Conservation (phyloP, 2,888 invertebrate genomes). For the Melikaiella ostensackeni region DNA sequence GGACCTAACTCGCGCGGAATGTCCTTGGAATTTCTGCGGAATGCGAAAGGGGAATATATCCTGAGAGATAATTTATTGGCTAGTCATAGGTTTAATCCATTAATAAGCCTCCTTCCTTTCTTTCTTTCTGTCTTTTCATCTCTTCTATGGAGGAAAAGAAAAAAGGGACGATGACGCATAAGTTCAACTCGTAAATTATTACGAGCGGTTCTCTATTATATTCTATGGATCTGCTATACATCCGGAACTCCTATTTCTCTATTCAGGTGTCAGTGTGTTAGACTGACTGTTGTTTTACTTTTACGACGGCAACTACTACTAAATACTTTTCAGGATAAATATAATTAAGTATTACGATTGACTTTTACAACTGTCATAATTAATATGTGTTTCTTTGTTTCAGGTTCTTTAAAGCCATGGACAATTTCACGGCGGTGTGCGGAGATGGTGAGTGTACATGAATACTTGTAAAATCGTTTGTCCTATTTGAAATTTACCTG, state of each 20-base stretch:
- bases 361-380: neutral
- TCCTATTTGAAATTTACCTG: neutral
- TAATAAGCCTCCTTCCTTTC: slow-evolving; percentile 60
- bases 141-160: slow-evolving; percentile 40
- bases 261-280: neutral
- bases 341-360: neutral
- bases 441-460: slow-evolving; percentile 70
- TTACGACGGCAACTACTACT: neutral
- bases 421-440: slow-evolving; percentile 69
- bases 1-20: slow-evolving; percentile 52
- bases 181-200: slow-evolving; percentile 65
- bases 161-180: slow-evolving; percentile 63
- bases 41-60: slow-evolving; percentile 58
- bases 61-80: slow-evolving; percentile 67
- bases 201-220: slow-evolving; percentile 58
- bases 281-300: neutral
- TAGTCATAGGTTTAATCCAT: slow-evolving; percentile 64
- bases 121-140: slow-evolving; percentile 34
- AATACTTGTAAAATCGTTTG: neutral
- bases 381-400: slow-evolving; percentile 61
- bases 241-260: slow-evolving; percentile 31
- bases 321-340: neutral
- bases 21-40: slow-evolving; percentile 58
- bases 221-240: slow-evolving; percentile 62
- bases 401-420: slow-evolving; percentile 77